These are phyloP conservation scores for Agrilus biguttatus DNA, from an alignment of 2,888 invertebrate species.

Conservation along the genomic window DNA sequence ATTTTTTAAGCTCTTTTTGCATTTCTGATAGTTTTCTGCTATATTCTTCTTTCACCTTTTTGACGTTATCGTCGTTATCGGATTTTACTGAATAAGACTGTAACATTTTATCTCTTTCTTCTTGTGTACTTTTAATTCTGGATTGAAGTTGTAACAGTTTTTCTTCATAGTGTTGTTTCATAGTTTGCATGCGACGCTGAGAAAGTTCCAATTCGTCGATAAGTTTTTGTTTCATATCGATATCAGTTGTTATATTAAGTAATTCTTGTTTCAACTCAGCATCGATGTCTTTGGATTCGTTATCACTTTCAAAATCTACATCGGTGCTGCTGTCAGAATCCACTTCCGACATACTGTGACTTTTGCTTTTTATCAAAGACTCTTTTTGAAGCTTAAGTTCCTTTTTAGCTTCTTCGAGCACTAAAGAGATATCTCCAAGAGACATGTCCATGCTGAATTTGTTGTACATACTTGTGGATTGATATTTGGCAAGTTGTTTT, in stretches of 20 bases:
- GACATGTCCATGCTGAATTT: conserved; percentile 12
- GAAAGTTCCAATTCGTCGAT: conserved; percentile 88
- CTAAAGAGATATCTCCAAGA: conserved; percentile 33
- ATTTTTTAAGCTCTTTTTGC: conserved; percentile 71
- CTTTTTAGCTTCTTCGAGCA: conserved; percentile 66
- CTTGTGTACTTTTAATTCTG: conserved; percentile 76
- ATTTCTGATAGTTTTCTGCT: conserved; percentile 70
- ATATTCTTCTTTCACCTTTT: conserved; percentile 77
- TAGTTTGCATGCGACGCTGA: conserved; percentile 68
- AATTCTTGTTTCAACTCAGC: conserved; percentile 64
- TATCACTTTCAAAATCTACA: conserved; percentile 43
- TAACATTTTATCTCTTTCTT: conserved; percentile 81
- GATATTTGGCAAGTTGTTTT: conserved; percentile 28
- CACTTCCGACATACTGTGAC: conserved; percentile 32
- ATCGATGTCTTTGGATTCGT: conserved; percentile 37
- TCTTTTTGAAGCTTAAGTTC: conserved; percentile 60
- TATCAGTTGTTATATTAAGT: conserved; percentile 81
- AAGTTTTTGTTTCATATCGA: conserved; percentile 84
- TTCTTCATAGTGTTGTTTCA: conserved; percentile 86
- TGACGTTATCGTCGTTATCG: conserved; percentile 54
- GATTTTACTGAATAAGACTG: conserved; percentile 30
- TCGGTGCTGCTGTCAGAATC: conserved; percentile 41
- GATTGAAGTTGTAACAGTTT: conserved; percentile 71
- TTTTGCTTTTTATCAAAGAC: conserved; percentile 25
- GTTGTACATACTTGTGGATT: conserved; percentile 4